Percentiles rank a stretch among this genome's conserved stretches.
Conservation (phyloP, 2,113 vertebrate species). For the Hylia prasina region DNA sequence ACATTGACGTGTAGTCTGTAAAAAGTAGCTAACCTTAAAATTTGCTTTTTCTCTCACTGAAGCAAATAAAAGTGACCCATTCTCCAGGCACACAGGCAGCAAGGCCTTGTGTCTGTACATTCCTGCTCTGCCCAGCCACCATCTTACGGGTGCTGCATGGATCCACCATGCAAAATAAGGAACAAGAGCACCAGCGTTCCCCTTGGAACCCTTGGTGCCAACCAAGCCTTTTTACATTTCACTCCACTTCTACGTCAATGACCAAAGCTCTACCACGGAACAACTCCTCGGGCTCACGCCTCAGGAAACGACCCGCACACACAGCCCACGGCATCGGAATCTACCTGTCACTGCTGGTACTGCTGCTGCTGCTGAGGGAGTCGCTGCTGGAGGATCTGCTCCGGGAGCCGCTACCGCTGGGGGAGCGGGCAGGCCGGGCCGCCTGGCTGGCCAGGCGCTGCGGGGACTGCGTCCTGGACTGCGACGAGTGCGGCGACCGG, state of each 20-base stretch:
- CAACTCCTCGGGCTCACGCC: background rate
- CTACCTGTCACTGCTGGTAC: slow-evolving; percentile 96
- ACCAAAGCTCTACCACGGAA: fast-evolving
- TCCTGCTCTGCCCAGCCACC: background rate
- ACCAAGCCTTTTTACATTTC: background rate
- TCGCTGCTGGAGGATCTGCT: slow-evolving; percentile 97
- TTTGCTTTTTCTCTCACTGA: background rate
- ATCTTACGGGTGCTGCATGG: fast-evolving
- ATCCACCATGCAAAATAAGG: background rate
- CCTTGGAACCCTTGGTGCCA: background rate
- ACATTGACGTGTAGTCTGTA: background rate
- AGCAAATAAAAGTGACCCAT: background rate
- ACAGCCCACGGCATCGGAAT: background rate
- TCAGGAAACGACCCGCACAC: fast-evolving
- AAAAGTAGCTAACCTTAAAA: background rate
- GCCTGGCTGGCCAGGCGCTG: slow-evolving; percentile 90
- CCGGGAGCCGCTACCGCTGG: slow-evolving; percentile 87
- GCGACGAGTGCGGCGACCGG: slow-evolving; percentile 91
- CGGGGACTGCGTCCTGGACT: slow-evolving; percentile 92
- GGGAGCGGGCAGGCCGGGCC: slow-evolving; percentile 82
- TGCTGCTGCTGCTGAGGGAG: slow-evolving; percentile 97
- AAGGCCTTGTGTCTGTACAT: fast-evolving
- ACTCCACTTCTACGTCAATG: fast-evolving
- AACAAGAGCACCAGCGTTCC: fast-evolving
- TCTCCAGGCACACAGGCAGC: background rate